Conservation (phyloP, 2,797 vertebrate genomes). For the Onychomys arenicola region DNA sequence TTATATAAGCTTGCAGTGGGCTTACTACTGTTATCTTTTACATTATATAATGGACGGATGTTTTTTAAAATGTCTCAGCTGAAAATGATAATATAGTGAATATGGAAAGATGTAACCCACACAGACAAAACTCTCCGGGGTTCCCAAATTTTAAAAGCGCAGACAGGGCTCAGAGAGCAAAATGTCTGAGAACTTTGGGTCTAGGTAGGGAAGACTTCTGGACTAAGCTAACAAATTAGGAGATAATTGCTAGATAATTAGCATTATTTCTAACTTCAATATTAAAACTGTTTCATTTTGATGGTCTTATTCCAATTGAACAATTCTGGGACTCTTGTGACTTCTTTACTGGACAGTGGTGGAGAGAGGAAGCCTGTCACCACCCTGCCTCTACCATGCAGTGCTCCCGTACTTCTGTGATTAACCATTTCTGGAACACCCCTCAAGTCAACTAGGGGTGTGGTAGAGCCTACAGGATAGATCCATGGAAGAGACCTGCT, state of each 20-base stretch:
- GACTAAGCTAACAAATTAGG: neutral
- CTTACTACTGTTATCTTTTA: conserved; percentile 58
- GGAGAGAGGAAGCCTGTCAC: neutral
- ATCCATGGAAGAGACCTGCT: neutral
- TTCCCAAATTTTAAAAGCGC: conserved; percentile 30
- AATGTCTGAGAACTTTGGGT: neutral
- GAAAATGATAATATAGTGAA: conserved; percentile 9
- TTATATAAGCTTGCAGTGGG: conserved; percentile 46
- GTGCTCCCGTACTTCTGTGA: neutral
- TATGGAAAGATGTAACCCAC: neutral
- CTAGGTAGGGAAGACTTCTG: conserved; percentile 18
- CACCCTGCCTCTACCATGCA: neutral
- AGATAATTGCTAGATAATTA: neutral
- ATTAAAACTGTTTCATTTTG: neutral
- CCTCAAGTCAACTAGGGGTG: neutral
- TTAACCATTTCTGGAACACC: neutral
- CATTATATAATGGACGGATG: conserved; percentile 47
- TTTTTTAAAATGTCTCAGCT: conserved; percentile 54
- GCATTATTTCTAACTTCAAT: neutral
- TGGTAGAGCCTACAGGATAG: neutral
- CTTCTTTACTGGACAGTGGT: neutral
- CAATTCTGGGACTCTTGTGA: neutral
- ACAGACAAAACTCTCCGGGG: neutral
- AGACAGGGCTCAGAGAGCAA: conserved; percentile 7
- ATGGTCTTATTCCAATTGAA: neutral